A percentile compares a stretch with the other conserved stretches of the same genome.
Evolutionary conservation across 2,113 vertebrate genomes (phyloP).

Genomic region (Phalacrocorax pelagicus): DNA sequence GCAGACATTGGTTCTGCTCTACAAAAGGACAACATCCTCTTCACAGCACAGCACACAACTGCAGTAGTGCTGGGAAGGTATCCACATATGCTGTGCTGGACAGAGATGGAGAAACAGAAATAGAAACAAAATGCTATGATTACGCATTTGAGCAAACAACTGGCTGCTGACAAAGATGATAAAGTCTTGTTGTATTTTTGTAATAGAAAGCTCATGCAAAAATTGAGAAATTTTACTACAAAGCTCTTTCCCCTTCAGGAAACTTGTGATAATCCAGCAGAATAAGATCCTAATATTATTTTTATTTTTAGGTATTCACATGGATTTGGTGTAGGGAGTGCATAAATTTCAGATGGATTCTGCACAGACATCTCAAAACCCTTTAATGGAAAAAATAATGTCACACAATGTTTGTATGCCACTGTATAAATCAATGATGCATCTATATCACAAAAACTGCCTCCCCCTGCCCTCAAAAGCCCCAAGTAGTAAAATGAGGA

Average conservation of each 20-base stretch:
- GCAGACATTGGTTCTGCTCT: not conserved
- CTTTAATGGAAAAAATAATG: not conserved
- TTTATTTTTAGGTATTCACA: not conserved
- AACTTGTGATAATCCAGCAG: not conserved
- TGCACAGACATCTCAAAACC: not conserved
- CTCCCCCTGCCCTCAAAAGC: accelerated
- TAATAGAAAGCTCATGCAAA: not conserved
- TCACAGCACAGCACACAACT: not conserved
- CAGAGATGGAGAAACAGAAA: not conserved
- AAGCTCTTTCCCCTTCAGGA: not conserved
- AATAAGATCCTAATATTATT: not conserved
- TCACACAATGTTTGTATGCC: not conserved
- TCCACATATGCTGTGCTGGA: not conserved
- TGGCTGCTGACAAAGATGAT: not conserved
- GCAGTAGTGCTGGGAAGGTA: not conserved
- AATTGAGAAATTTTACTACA: not conserved
- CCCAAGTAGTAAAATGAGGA: not conserved
- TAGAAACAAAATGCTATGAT: not conserved
- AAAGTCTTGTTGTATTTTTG: not conserved
- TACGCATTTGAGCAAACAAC: not conserved
- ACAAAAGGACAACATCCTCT: not conserved
- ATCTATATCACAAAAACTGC: not conserved
- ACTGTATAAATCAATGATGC: not conserved
- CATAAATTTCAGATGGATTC: not conserved
- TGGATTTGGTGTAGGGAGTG: not conserved